Conservation (phyloP, 2,888 invertebrate genomes). For the Cerceris rybyensis region DNA sequence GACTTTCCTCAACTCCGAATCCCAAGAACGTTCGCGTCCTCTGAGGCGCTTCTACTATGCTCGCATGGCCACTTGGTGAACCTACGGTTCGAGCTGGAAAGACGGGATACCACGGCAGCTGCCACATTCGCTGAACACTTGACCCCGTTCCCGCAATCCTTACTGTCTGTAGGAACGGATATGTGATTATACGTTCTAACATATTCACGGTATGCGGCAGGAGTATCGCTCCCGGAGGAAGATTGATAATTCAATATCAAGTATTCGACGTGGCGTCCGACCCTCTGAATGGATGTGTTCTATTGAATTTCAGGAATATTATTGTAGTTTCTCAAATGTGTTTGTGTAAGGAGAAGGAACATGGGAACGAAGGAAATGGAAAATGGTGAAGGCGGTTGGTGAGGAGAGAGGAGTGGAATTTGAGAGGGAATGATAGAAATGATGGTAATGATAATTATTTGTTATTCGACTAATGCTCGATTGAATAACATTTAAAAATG, state of each 20-base stretch:
- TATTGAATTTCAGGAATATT: no score
- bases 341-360: no score
- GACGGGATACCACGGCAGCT: slow-evolving; percentile 49
- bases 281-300: no score
- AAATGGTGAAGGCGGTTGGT: no score
- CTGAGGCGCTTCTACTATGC: slow-evolving; percentile 33
- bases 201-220: not conserved
- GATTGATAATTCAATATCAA: not conserved
- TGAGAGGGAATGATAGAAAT: no score
- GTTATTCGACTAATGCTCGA: no score
- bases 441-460: no score
- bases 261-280: not conserved
- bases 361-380: no score
- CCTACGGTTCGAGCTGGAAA: slow-evolving; percentile 24
- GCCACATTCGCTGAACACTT: slow-evolving; percentile 45
- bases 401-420: no score
- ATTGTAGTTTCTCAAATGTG: no score
- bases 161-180: slow-evolving; percentile 14
- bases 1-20: slow-evolving; percentile 53
- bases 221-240: not conserved
- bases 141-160: slow-evolving; percentile 44
- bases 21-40: slow-evolving; percentile 48
- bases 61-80: slow-evolving; percentile 44
- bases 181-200: slow-evolving; percentile 23
- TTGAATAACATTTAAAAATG: no score